Conservation (phyloP, 1,140 invertebrate species). For the Oryctes rhinoceros region DNA sequence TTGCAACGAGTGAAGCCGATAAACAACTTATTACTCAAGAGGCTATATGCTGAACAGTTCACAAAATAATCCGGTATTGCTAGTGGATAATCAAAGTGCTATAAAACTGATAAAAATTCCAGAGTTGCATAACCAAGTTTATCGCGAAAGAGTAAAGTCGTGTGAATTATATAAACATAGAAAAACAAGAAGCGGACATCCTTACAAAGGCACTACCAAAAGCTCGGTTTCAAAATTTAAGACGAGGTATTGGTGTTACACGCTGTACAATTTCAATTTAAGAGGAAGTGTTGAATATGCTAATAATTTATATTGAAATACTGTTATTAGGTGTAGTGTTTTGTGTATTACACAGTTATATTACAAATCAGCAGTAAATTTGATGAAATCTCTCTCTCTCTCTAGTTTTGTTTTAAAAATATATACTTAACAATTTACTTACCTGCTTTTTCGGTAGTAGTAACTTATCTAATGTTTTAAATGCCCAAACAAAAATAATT, state of each 20-base stretch:
- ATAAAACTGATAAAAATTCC: slow-evolving; percentile 54
- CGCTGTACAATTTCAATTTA: background rate
- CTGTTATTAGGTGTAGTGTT: too few species aligned
- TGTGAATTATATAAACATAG: background rate
- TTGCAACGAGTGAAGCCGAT: slow-evolving; percentile 46
- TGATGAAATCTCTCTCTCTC: too few species aligned
- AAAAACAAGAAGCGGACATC: background rate
- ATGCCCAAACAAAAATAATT: too few species aligned
- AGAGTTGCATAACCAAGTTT: slow-evolving; percentile 49
- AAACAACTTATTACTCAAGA: slow-evolving; percentile 55
- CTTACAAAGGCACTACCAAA: background rate
- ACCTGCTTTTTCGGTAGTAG: too few species aligned
- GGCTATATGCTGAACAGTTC: slow-evolving; percentile 47
- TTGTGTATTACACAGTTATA: too few species aligned
- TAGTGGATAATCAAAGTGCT: slow-evolving; percentile 50
- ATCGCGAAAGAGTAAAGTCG: background rate
- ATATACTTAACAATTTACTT: too few species aligned
- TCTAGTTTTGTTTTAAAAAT: too few species aligned
- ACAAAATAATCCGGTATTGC: background rate
- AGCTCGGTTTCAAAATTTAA: background rate
- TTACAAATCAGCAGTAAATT: too few species aligned
- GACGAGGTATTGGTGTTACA: background rate
- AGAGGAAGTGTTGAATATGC: background rate
- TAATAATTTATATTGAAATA: background rate
- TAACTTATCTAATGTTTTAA: too few species aligned